A percentile compares a stretch with the other conserved stretches of the same genome.
Evolutionary conservation across 2,888 invertebrate species (phyloP).

Genomic region (Adela reaumurella): DNA sequence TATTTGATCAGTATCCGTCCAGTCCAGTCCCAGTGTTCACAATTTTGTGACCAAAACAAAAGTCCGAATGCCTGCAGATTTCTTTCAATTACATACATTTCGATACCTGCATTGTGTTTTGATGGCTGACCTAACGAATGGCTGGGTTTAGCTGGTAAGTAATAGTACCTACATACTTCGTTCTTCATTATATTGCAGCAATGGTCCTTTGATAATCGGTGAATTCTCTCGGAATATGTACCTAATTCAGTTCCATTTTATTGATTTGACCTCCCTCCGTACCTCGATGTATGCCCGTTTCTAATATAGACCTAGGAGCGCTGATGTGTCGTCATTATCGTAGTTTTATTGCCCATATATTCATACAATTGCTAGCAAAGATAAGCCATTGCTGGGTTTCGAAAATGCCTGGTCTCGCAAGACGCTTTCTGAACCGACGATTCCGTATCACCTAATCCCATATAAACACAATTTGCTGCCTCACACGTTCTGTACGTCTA

Average conservation of each 20-base stretch:
- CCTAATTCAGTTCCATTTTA: constrained; percentile 28
- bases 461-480: no score
- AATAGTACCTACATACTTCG: no score
- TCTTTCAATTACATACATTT: not conserved
- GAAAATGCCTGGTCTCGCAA: no score
- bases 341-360: constrained; percentile 12
- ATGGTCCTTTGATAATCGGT: constrained; percentile 11
- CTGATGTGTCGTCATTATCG: constrained; percentile 15
- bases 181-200: constrained; percentile 4
- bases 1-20: no score
- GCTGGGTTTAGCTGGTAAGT: constrained; percentile 57
- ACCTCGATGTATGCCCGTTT: constrained; percentile 35
- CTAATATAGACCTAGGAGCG: constrained; percentile 14
- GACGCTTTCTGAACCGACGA: no score
- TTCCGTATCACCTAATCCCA: no score
- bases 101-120: constrained; percentile 21
- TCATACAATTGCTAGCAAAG: no score
- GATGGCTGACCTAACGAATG: constrained; percentile 55
- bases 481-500: no score
- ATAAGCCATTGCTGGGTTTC: no score
- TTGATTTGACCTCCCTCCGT: constrained; percentile 27
- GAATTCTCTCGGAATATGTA: constrained; percentile 22
- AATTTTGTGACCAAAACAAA: no score
- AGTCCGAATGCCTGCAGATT: no score
- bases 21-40: no score